These are phyloP conservation scores for Epinephelus moara DNA, from an alignment of 2,113 vertebrate species.

Conservation along the genomic window DNA sequence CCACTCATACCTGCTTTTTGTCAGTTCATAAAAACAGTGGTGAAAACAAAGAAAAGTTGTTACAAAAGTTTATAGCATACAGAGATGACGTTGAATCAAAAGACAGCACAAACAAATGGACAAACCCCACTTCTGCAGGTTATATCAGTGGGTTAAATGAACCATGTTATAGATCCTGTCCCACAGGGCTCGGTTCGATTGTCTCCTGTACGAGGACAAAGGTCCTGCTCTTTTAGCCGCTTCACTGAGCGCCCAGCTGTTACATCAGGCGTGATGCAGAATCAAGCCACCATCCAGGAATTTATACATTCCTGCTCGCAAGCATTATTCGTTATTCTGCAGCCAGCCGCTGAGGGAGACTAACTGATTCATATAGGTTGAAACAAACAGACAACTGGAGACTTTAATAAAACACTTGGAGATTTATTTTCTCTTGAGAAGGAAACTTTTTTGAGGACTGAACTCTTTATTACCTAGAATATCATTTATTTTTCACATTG, in stretches of 20 bases:
- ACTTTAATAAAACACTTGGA: neutral
- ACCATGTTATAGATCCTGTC: constrained; percentile 61
- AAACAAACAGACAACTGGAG: constrained; percentile 14
- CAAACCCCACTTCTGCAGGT: neutral
- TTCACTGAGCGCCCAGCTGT: constrained; percentile 71
- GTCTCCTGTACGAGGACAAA: constrained; percentile 64
- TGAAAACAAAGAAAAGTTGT: neutral
- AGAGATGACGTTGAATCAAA: neutral
- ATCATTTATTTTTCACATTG: constrained; percentile 13
- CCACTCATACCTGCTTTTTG: neutral
- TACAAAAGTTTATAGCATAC: neutral
- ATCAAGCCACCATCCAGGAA: constrained; percentile 53
- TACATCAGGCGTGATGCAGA: constrained; percentile 74
- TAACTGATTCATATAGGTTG: constrained; percentile 9
- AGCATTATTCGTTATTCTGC: constrained; percentile 43
- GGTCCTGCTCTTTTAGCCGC: constrained; percentile 56
- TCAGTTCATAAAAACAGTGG: neutral
- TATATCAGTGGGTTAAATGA: constrained; percentile 26
- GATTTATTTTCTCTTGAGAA: neutral
- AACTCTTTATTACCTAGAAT: neutral
- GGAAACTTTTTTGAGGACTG: neutral
- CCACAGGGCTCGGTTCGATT: constrained; percentile 67
- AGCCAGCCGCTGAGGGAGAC: constrained; percentile 45
- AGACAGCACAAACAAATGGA: neutral
- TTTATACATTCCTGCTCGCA: constrained; percentile 46